Evolutionary conservation across 2,797 vertebrate species (phyloP), one percentile per base, ranked within the genome.

Genomic region (Anguilla marmorata): DNA sequence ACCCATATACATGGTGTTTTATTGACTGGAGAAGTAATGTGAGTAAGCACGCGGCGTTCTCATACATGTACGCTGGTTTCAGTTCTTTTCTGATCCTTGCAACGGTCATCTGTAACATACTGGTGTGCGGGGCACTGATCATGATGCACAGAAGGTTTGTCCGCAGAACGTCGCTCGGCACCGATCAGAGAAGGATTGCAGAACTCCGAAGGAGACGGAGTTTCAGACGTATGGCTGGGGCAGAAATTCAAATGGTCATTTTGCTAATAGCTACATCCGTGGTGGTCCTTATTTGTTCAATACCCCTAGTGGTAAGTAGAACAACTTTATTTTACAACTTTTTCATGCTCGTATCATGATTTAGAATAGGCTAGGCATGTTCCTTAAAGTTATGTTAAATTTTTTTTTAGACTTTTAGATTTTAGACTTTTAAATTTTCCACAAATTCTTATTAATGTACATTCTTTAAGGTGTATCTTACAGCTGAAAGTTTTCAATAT

Each of bases 171-270:
- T 99, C 98, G 12, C 76, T 99, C 92, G 98, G 98, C 88, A 97
- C 97, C 0, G 97, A 97, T 93, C 94, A 90, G 89, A 76, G 93
- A 88, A 87, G 97, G 87, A 91, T 97, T 90, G 92, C 95, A 14
- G 97, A 98, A 91, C 92, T 98, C 88, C 93, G 97, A 93, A 96
- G 97, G 91, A 96, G 97, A 87, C 92, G 97, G 76, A 99, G 97
- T 89, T 97, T 99, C 93, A 92, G 97, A 33, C 96, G 98, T 8
- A 92, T 99, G 90, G 98, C 98, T 0, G 98, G 96, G 2, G 98
- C 97, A 0, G 98, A 99, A 96, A 98, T 99, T 94, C 98, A 98
- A 93, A 99, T 99, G 98, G 97, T 99, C 91, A 98, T 99, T 93
- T 90, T 99, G 87, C 98, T 99, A 1, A 98, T 98, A 85, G 97